Evolutionary conservation across 92 coral and sea anemone species (phyloP), one percentile per base, ranked within the genome.

Genomic region (Epizoanthus illoricatus): DNA sequence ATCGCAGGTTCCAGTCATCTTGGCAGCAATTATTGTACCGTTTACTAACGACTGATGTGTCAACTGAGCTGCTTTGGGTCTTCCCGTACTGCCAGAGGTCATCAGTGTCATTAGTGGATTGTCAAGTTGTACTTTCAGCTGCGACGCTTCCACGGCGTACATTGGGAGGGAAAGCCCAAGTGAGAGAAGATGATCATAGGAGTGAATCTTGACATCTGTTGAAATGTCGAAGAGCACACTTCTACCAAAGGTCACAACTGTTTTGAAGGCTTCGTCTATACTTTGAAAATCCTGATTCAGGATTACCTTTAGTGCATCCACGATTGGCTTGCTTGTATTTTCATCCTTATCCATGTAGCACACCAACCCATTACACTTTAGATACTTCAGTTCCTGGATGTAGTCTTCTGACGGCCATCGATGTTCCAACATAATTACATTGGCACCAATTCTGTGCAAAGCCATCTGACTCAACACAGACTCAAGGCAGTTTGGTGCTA

Each of bases 1-100:
- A 68, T 17, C 16, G 45, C 47, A 68, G 40, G 5, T 17, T 28
- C 33, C 33, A 28, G 33, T 28, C 33, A 28, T 1, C 33, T 7
- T 28, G 1, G 49, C 72, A 16, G 39, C 18, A 12, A 17, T 33
- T 67, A 28, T 19, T 36, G 43, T 3, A 17, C 24, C 11, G n/a
- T 5, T 5, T 15, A 41, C 52, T 20, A 68, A 68, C 15, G 73
- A 45, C 4, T 68, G 49, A 41, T 68, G 73, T 21, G 73, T 68
- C 36, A 68, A 28, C 18, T 68, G 73, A 68, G 47, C 36, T 17
- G 40, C 52, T 28, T 68, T 68, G 11, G 73, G 73, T 15, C 8
- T 19, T 28, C 73, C 73, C 8, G 73, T 68, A 12, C 73, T 68
- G 16, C 73, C 73, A 2, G 73, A 68, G 0, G 73, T 68, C 52